phyloP scores from a whole-genome alignment of 2,113 vertebrate species.

The Microtus richardsoni region DNA sequence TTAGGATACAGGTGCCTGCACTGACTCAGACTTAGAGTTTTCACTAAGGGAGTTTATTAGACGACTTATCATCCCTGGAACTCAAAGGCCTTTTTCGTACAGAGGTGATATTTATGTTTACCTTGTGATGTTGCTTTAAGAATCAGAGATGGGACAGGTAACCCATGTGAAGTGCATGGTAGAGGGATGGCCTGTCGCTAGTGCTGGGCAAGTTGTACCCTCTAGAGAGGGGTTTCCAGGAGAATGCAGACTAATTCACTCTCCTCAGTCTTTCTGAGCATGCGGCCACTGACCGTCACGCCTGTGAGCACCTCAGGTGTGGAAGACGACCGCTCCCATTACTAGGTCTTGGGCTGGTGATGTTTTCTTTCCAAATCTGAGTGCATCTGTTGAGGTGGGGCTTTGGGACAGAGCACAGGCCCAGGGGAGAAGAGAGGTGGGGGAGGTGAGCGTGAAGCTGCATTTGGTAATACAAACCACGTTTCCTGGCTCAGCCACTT shows the following conservation, averaged over 20 bases:
- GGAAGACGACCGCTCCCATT: background rate
- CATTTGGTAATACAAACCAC: slow-evolving; percentile 69
- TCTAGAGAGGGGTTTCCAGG: background rate
- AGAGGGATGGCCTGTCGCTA: background rate
- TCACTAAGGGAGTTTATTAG: background rate
- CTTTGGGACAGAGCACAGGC: background rate
- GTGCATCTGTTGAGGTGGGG: background rate
- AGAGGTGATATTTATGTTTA: background rate
- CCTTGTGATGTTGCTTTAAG: slow-evolving; percentile 3
- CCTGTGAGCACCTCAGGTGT: background rate
- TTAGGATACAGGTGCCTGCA: background rate
- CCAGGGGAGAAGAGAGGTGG: slow-evolving; percentile 28
- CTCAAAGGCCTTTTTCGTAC: background rate
- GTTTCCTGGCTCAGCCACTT: slow-evolving; percentile 82
- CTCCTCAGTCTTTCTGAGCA: slow-evolving; percentile 5
- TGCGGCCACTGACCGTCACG: background rate
- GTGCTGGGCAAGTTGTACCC: background rate
- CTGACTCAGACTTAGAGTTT: background rate
- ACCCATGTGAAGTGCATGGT: background rate
- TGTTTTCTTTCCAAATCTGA: slow-evolving; percentile 32
- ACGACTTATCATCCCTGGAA: background rate
- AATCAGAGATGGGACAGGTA: background rate
- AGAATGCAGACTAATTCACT: background rate
- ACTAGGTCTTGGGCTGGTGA: background rate
- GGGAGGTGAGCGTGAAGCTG: slow-evolving; percentile 53